phyloP scores from a whole-genome alignment of 2,888 invertebrate species.

The Achlya flavicornis region DNA sequence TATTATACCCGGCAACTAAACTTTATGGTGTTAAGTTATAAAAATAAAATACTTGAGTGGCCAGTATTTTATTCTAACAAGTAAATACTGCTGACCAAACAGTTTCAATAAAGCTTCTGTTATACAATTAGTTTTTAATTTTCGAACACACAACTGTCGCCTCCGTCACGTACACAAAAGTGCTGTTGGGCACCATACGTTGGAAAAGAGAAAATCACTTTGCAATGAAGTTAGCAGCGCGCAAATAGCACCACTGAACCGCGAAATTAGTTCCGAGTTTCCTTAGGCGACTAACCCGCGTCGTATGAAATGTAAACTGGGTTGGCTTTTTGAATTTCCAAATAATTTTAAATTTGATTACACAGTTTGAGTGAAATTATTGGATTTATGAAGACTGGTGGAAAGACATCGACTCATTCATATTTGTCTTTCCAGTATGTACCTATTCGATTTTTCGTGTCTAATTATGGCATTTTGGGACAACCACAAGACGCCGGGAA shows the following conservation, averaged over 20 bases:
- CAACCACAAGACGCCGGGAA: too few species aligned
- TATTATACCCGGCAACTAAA: too few species aligned
- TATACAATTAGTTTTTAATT: constrained; percentile 31
- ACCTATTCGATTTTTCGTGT: not conserved
- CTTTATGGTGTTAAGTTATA: too few species aligned
- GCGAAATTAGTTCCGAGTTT: constrained; percentile 79
- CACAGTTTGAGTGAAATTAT: constrained; percentile 19
- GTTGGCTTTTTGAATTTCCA: constrained; percentile 54
- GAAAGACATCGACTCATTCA: not conserved
- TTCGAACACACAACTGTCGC: constrained; percentile 28
- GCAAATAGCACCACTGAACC: constrained; percentile 76
- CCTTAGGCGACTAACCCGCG: constrained; percentile 61
- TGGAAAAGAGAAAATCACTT: constrained; percentile 75
- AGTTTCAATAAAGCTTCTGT: constrained; percentile 5
- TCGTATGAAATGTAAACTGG: constrained; percentile 63
- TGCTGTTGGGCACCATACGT: constrained; percentile 44
- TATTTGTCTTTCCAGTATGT: not conserved
- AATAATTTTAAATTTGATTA: constrained; percentile 20
- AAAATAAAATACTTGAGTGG: too few species aligned
- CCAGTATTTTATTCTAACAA: not conserved
- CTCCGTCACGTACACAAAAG: constrained; percentile 53
- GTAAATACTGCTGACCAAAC: not conserved
- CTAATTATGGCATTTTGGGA: not conserved
- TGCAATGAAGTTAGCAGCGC: constrained; percentile 76
- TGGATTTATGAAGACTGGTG: not conserved